phyloP scores from a whole-genome alignment of 1,140 invertebrate genomes.

The Conopomorpha cramerella region DNA sequence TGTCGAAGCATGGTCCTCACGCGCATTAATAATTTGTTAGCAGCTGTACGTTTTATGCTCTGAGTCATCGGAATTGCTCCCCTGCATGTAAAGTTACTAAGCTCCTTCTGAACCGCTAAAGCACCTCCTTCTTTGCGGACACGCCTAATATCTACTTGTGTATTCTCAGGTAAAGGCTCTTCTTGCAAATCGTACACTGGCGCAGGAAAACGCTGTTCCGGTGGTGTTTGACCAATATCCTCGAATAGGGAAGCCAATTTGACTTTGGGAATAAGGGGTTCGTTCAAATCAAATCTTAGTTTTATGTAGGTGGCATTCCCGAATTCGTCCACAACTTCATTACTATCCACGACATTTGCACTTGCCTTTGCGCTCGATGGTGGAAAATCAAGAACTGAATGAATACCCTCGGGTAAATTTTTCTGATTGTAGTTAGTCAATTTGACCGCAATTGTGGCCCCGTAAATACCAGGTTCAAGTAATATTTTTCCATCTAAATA shows the following conservation, averaged over 20 bases:
- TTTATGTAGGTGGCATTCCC: conserved; percentile 26
- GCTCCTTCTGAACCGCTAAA: conserved; percentile 36
- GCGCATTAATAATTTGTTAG: conserved; percentile 29
- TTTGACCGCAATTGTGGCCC: conserved; percentile 27
- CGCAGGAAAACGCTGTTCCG: conserved; percentile 11
- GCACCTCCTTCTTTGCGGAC: conserved; percentile 37
- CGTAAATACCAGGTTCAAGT: conserved; percentile 27
- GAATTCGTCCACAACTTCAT: conserved; percentile 23
- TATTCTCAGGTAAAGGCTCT: conserved; percentile 17
- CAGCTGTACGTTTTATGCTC: conserved; percentile 38
- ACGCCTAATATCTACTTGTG: conserved; percentile 19
- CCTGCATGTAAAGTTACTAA: conserved; percentile 24
- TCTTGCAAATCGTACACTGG: conserved; percentile 17
- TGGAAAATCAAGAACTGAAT: conserved; percentile 31
- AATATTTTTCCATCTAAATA: conserved; percentile 30
- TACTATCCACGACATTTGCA: conserved; percentile 20
- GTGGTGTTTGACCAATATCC: conserved; percentile 20
- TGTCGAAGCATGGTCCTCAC: conserved; percentile 33
- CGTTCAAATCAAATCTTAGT: conserved; percentile 35
- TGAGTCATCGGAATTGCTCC: conserved; percentile 29
- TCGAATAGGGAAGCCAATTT: conserved; percentile 27
- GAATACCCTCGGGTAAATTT: conserved; percentile 16
- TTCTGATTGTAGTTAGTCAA: conserved; percentile 27
- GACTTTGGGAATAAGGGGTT: conserved; percentile 23
- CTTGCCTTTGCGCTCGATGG: conserved; percentile 29